Evolutionary conservation across 35 echinoderm and acorn worm genomes (phyloP).

Genomic region (Strongylocentrotus purpuratus): DNA sequence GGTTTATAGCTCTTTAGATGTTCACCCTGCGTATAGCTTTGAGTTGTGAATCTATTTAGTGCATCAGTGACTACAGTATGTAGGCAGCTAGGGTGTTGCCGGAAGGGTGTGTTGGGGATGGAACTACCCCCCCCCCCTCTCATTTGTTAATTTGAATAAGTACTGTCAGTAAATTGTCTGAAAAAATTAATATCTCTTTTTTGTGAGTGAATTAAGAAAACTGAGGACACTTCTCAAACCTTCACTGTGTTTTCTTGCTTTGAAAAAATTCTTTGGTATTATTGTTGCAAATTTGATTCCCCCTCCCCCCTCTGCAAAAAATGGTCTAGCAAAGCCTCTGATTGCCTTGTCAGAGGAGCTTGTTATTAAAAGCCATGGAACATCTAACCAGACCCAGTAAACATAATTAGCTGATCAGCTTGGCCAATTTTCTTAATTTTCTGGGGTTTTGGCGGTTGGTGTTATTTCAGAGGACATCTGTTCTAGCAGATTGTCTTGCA

Average conservation of each 20-base stretch:
- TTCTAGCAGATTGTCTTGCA: neutral
- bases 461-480: neutral
- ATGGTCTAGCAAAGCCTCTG: neutral
- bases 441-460: neutral
- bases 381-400: neutral
- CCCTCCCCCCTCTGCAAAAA: neutral
- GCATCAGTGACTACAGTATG: neutral
- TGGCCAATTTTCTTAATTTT: neutral
- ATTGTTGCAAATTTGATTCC: neutral
- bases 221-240: neutral
- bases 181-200: neutral
- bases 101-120: neutral
- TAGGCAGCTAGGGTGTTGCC: neutral
- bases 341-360: neutral
- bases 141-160: no score
- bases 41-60: neutral
- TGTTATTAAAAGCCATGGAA: neutral
- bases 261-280: neutral
- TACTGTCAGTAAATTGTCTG: no score
- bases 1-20: neutral
- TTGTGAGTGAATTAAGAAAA: neutral
- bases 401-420: neutral
- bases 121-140: neutral
- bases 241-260: no score
- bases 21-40: neutral